Evolutionary conservation across 2,797 vertebrate genomes (phyloP).

Genomic region (Malacoctenus gilli): DNA sequence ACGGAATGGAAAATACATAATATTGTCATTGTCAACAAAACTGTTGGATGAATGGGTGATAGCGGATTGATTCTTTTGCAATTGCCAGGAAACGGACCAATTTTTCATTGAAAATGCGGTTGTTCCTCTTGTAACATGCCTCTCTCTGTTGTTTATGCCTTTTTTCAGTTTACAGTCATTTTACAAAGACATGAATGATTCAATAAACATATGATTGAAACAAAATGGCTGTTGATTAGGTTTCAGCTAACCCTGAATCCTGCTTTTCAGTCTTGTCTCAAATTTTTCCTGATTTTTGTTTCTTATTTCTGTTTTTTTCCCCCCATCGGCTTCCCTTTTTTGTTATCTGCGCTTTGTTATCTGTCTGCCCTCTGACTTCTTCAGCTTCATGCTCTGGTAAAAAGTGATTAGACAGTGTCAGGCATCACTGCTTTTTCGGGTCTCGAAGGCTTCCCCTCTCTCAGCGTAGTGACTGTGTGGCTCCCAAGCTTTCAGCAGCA

Average conservation of each 20-base stretch:
- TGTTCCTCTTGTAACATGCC: too few relatives aligned
- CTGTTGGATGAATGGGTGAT: background rate
- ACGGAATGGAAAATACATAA: slow-evolving; percentile 19
- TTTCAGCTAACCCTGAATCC: background rate
- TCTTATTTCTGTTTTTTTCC: background rate
- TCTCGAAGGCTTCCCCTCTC: slow-evolving; percentile 40
- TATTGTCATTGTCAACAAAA: slow-evolving; percentile 20
- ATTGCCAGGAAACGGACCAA: background rate
- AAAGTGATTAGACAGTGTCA: slow-evolving; percentile 47
- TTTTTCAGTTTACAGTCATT: background rate
- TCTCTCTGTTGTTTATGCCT: background rate
- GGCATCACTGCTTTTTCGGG: slow-evolving; percentile 44
- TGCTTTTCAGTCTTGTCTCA: slow-evolving; percentile 6
- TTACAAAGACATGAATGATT: background rate
- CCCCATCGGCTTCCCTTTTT: background rate
- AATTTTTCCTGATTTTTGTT: background rate
- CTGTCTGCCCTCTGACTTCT: slow-evolving; percentile 15
- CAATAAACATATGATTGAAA: background rate
- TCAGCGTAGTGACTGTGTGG: slow-evolving; percentile 28
- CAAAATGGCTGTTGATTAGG: background rate
- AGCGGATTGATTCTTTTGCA: background rate
- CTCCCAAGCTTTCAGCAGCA: slow-evolving; percentile 23
- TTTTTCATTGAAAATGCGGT: too few relatives aligned
- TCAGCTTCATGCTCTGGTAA: slow-evolving; percentile 34
- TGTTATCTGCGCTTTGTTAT: background rate